A percentile compares a stretch with the other conserved stretches of the same genome.
phyloP scores from a whole-genome alignment of 1,140 invertebrate species.

The Carposina sasakii region DNA sequence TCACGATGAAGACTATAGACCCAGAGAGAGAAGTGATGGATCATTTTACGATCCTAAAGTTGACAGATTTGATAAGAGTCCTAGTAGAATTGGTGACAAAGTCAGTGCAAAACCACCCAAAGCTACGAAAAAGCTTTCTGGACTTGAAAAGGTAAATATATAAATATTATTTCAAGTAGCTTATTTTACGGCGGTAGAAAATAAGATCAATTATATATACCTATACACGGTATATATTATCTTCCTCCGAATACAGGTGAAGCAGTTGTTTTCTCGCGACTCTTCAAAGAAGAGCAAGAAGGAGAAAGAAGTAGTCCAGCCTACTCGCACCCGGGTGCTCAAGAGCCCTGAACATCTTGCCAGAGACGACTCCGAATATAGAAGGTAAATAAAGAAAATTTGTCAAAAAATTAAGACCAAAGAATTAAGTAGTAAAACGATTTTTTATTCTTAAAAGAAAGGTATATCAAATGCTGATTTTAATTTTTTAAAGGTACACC shows the following conservation, averaged over 20 bases:
- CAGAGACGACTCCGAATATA: conserved; percentile 72
- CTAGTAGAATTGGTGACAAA: conserved; percentile 61
- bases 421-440: background rate
- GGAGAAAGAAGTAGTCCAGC: conserved; percentile 69
- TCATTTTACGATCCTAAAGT: conserved; percentile 75
- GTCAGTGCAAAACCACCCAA: conserved; percentile 74
- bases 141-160: conserved; percentile 76
- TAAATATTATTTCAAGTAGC: background rate
- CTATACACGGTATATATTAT: too few species aligned
- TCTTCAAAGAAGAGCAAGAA: conserved; percentile 76
- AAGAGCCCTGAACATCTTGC: conserved; percentile 74
- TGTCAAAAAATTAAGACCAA: background rate
- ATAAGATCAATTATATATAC: background rate
- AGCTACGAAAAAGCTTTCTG: conserved; percentile 76
- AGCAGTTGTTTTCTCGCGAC: conserved; percentile 75
- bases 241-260: conserved; percentile 56
- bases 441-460: too few species aligned
- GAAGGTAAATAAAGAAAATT: conserved; percentile 41
- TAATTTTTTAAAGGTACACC: conserved; percentile 44
- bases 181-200: background rate
- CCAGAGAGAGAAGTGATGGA: conserved; percentile 76
- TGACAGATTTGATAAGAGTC: conserved; percentile 73
- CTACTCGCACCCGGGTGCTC: conserved; percentile 65
- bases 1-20: conserved; percentile 71
- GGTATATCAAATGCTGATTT: background rate